phyloP scores from a whole-genome alignment of 2,113 vertebrate species.

The Ailurus styani region DNA sequence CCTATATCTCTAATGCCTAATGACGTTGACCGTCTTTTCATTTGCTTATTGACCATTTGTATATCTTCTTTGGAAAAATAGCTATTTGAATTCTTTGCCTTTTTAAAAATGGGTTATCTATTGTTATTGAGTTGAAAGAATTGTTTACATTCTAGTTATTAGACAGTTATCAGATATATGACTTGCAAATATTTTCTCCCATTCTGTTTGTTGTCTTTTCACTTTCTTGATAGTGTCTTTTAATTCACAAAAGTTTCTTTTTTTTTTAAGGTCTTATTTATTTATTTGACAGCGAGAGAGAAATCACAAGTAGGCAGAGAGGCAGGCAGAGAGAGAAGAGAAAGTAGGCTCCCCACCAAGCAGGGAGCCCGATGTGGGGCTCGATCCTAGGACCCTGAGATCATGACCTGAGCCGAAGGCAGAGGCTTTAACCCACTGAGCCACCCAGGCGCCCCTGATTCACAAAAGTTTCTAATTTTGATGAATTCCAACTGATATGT shows the following conservation, averaged over 20 bases:
- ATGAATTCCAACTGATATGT: neutral
- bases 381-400: no score
- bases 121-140: neutral
- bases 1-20: neutral
- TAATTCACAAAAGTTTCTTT: neutral
- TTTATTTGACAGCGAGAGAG: no score
- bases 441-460: no score
- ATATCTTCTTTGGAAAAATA: neutral
- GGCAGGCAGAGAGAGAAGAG: no score
- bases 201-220: neutral
- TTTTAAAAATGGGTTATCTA: neutral
- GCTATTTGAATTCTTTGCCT: neutral
- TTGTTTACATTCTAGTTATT: neutral
- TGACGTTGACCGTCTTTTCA: neutral
- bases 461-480: neutral
- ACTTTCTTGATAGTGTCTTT: neutral
- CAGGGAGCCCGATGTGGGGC: no score
- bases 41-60: neutral
- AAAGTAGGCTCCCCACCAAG: no score
- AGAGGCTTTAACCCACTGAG: no score
- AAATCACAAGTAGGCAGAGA: no score
- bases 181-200: neutral
- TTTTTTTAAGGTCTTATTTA: no score
- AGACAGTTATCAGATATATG: neutral
- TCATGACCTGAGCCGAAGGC: no score